phyloP scores from a whole-genome alignment of 1,140 invertebrate genomes.

The Latrodectus geometricus region DNA sequence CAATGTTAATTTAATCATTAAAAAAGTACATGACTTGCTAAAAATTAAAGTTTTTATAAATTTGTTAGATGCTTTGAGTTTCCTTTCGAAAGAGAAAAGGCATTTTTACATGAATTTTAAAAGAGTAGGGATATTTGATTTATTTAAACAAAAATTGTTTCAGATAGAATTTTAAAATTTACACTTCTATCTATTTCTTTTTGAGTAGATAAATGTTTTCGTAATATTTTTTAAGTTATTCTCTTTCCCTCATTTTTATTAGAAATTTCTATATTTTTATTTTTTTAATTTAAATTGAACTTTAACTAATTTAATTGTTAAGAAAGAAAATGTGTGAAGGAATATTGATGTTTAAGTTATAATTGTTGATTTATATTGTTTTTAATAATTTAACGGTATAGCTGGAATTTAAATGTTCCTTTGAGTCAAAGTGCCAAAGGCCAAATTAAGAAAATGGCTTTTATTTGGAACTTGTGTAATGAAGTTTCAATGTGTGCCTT shows the following conservation, averaged over 20 bases:
- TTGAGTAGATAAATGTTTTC: no score
- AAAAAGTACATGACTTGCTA: neutral
- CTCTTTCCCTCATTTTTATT: no score
- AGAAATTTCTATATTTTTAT: no score
- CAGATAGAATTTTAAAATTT: no score
- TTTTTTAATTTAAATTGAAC: no score
- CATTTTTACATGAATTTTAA: neutral
- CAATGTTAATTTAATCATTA: neutral
- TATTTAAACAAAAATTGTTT: no score
- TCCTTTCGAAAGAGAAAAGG: conserved; percentile 29
- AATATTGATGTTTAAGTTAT: neutral
- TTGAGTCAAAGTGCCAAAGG: conserved; percentile 59
- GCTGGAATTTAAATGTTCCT: conserved; percentile 57
- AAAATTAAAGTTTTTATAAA: neutral
- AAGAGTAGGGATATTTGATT: no score
- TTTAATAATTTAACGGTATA: neutral
- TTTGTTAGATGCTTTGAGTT: neutral
- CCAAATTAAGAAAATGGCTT: conserved; percentile 40
- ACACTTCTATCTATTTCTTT: no score
- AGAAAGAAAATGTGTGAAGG: no score
- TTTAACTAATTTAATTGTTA: no score
- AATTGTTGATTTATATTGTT: neutral
- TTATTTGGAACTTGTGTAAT: conserved; percentile 59
- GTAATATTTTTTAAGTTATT: no score
- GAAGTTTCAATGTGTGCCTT: conserved; percentile 61